Base-by-base conservation (phyloP, 2,888 invertebrate species). In the Plagiodera versicolora region DNA sequence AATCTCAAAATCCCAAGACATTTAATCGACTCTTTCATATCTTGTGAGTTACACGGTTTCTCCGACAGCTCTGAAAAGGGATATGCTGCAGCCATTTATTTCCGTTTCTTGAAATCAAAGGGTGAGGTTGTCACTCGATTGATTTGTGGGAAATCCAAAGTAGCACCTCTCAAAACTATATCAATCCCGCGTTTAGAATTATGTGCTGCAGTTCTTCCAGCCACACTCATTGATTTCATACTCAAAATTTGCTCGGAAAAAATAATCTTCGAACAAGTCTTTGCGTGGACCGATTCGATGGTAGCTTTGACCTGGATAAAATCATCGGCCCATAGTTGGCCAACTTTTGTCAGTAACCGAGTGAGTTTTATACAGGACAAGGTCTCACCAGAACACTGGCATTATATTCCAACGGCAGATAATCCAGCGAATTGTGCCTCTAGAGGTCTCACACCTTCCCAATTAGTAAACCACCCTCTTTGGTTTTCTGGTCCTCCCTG, bases 81-180 rank as follows among this genome's bases (percentile, higher is more conserved):
- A 3, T 66, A 59, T 52, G 63, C 54, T 4, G 53, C 54, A 46
- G 60, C 58, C 0, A 45, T 68, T 11, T 68, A 66, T 61, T 58
- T 66, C 20, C 55, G 63, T 17, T 49, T 49, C 16, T 17, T 32
- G 53, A 35, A 24, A 24, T 24, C 24, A 3, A 24, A 24, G 4
- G 24, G 24, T 24, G 24, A 24, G 6, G 24, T 24, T 24, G 24
- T 24, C 3, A 6, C 6, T 24, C 24, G 24, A 24, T 24, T 24
- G 24, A 24, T 24, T 24, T 24, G 24, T 24, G 24, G 24, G 6
- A 24, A 24, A 24, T 24, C 24, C 4, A 24, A 24, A 24, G 24
- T 24, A 5, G 24, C 24, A 24, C 24, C 24, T 24, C 24, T 24
- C 3, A 24, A 24, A 24, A 24, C 24, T 24, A 24, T 24, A 24